A percentile compares a stretch with the other conserved stretches of the same genome.
phyloP scores from a whole-genome alignment of 2,797 vertebrate genomes.

The Iguana delicatissima region DNA sequence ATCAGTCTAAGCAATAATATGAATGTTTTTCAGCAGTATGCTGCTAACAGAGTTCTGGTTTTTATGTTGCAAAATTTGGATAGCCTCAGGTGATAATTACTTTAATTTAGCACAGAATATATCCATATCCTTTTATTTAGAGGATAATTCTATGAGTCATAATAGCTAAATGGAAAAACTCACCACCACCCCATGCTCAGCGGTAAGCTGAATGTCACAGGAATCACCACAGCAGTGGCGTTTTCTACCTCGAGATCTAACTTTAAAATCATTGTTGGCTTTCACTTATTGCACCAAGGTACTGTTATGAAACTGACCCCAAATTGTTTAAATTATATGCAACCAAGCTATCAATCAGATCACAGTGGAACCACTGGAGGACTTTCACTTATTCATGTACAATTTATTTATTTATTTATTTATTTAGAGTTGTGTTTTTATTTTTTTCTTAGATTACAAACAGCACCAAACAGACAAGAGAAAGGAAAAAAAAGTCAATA shows the following conservation, averaged over 20 bases:
- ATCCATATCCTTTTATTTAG: not conserved
- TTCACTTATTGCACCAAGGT: not conserved
- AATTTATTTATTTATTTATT: not conserved
- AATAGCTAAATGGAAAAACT: not conserved
- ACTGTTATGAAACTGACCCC: slow-evolving; percentile 2
- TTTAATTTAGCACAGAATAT: not conserved
- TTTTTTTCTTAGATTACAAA: too few relatives aligned
- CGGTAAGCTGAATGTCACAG: too few relatives aligned
- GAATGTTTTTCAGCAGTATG: not conserved
- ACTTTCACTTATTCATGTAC: not conserved
- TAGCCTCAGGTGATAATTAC: not conserved
- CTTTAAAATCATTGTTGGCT: not conserved
- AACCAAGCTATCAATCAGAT: not conserved
- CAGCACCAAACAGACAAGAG: too few relatives aligned
- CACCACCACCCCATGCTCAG: too few relatives aligned
- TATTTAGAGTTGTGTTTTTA: too few relatives aligned
- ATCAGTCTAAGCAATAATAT: not conserved
- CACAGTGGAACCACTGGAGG: not conserved
- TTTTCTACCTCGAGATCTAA: not conserved
- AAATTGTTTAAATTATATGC: not conserved
- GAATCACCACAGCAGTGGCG: not conserved
- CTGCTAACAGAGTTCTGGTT: not conserved
- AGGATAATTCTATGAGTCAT: not conserved
- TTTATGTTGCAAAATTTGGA: not conserved
- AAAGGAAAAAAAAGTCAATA: too few relatives aligned